A percentile compares a stretch with the other conserved stretches of the same genome.
These are phyloP conservation scores for Pungitius pungitius DNA, from an alignment of 2,113 vertebrate genomes.

Conservation along the genomic window DNA sequence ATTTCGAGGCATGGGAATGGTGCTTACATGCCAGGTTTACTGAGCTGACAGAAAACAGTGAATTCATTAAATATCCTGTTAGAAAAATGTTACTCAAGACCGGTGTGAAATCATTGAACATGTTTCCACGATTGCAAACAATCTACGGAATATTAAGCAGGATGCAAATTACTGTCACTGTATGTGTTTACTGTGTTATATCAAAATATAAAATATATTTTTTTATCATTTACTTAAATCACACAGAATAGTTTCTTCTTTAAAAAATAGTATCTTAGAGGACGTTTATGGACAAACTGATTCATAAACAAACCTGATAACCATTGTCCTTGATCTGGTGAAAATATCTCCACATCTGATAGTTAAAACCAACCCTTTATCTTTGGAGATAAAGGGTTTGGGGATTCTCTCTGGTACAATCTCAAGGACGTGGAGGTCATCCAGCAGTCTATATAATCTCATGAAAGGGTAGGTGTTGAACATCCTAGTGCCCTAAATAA, in stretches of 20 bases:
- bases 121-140: too few species aligned
- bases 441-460: slow-evolving; percentile 1
- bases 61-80: slow-evolving; percentile 4
- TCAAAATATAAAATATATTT: neutral
- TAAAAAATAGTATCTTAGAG: neutral
- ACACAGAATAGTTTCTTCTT: neutral
- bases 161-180: neutral
- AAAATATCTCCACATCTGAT: neutral
- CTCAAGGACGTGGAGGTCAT: slow-evolving; percentile 34
- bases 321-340: neutral
- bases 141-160: neutral
- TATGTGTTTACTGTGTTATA: neutral
- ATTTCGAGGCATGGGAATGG: neutral
- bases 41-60: neutral
- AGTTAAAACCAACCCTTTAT: slow-evolving; percentile 12
- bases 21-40: neutral
- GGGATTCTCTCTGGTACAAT: slow-evolving; percentile 19
- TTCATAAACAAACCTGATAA: slow-evolving; percentile 1
- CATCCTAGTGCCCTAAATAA: slow-evolving; percentile 30
- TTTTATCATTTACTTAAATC: neutral
- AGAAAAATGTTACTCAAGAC: too few species aligned
- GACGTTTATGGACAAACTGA: neutral
- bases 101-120: too few species aligned
- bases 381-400: slow-evolving; percentile 16
- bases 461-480: neutral